Evolutionary conservation across 2,888 invertebrate genomes (phyloP).

Genomic region (Megaustenia siamemsis): DNA sequence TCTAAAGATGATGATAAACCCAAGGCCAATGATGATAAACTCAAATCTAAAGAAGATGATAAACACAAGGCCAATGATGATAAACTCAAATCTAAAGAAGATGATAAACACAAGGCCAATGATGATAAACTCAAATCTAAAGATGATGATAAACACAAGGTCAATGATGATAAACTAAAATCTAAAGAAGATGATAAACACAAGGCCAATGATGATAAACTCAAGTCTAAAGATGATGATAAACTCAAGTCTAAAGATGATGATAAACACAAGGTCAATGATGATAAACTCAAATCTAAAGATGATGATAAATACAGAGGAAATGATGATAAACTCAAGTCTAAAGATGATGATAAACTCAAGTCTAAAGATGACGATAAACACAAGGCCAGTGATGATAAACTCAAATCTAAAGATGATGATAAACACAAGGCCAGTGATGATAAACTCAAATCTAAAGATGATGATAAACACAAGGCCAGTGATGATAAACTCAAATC

Average conservation of each 20-base stretch:
- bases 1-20: background rate
- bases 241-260: background rate
- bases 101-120: background rate
- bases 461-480: background rate
- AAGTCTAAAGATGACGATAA: background rate
- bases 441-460: background rate
- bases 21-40: background rate
- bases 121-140: background rate
- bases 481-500: background rate
- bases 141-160: background rate
- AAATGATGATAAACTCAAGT: background rate
- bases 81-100: background rate
- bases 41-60: background rate
- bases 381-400: no score
- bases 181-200: background rate
- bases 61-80: background rate
- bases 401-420: background rate
- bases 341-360: background rate
- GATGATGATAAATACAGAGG: background rate
- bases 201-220: background rate
- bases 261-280: no score
- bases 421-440: background rate
- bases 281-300: background rate
- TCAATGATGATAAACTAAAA: background rate
- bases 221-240: background rate